phyloP scores from a whole-genome alignment of 2,797 vertebrate genomes.

The Dryobates pubescens region DNA sequence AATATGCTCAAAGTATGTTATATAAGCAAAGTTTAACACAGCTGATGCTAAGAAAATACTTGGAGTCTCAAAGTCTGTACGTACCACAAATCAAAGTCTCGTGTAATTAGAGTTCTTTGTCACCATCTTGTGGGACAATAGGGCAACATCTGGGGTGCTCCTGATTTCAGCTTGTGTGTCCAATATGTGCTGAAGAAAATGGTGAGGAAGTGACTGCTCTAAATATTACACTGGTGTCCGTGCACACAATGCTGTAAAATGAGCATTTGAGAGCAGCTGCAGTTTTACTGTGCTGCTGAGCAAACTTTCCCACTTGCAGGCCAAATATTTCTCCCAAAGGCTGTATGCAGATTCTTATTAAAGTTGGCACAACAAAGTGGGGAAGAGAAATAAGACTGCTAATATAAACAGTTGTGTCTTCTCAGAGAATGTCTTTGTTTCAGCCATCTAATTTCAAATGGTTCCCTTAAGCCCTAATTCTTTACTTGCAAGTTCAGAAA shows the following conservation, averaged over 20 bases:
- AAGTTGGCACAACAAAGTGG: neutral
- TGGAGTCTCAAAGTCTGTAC: neutral
- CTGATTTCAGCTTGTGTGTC: neutral
- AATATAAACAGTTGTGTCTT: neutral
- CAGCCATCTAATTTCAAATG: slow-evolving; percentile 18
- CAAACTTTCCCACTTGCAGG: neutral
- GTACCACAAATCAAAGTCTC: slow-evolving; percentile 1
- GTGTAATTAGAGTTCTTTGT: slow-evolving; percentile 29
- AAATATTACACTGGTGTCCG: neutral
- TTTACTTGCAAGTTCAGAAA: slow-evolving; percentile 32
- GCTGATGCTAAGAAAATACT: neutral
- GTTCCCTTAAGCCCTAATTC: slow-evolving; percentile 37
- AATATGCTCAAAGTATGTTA: neutral
- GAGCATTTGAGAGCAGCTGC: neutral
- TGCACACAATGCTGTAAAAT: neutral
- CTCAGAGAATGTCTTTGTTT: neutral
- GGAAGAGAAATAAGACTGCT: slow-evolving; percentile 18
- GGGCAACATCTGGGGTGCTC: slow-evolving; percentile 18
- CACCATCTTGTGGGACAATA: slow-evolving; percentile 38
- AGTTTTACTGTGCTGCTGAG: neutral
- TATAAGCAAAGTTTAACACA: neutral
- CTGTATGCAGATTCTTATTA: neutral
- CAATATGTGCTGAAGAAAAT: neutral
- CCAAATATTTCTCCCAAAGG: slow-evolving; percentile 13
- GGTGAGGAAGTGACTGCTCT: neutral